Conservation (phyloP, 2,797 vertebrate species). For the Hippoglossus hippoglossus region DNA sequence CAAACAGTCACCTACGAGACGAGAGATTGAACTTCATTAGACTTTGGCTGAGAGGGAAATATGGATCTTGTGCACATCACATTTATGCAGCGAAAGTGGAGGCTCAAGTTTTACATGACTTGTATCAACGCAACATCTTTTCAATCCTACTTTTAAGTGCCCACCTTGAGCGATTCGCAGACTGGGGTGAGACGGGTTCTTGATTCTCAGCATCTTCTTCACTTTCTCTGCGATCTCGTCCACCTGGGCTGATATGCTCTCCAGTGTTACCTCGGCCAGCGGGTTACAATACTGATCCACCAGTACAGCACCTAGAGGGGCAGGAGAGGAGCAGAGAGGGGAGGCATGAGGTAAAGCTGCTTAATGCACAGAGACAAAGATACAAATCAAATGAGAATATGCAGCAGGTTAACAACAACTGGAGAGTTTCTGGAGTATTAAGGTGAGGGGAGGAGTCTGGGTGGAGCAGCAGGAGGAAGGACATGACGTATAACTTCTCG, state of each 20-base stretch:
- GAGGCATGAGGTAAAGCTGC: accelerated
- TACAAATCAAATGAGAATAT: not conserved
- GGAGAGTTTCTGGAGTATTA: too few relatives aligned
- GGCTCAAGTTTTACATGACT: not conserved
- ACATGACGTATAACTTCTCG: too few relatives aligned
- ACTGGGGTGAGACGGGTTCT: slow-evolving; percentile 92
- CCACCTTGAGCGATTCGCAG: slow-evolving; percentile 89
- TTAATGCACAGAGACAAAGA: not conserved
- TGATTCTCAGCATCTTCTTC: slow-evolving; percentile 89
- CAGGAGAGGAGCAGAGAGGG: not conserved
- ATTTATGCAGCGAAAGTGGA: not conserved
- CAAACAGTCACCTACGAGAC: slow-evolving; percentile 80
- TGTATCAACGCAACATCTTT: not conserved
- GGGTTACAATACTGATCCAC: slow-evolving; percentile 99
- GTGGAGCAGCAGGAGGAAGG: too few relatives aligned
- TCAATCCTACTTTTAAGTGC: slow-evolving; percentile 4
- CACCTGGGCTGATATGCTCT: slow-evolving; percentile 88
- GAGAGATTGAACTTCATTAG: not conserved
- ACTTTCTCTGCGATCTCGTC: slow-evolving; percentile 91
- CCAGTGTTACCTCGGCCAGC: slow-evolving; percentile 89
- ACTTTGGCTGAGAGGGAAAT: not conserved
- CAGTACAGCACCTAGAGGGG: slow-evolving; percentile 89
- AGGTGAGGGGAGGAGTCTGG: too few relatives aligned
- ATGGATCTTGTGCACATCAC: not conserved
- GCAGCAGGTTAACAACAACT: too few relatives aligned